phyloP scores from a whole-genome alignment of 2,113 vertebrate species.

The Lepus americanus region DNA sequence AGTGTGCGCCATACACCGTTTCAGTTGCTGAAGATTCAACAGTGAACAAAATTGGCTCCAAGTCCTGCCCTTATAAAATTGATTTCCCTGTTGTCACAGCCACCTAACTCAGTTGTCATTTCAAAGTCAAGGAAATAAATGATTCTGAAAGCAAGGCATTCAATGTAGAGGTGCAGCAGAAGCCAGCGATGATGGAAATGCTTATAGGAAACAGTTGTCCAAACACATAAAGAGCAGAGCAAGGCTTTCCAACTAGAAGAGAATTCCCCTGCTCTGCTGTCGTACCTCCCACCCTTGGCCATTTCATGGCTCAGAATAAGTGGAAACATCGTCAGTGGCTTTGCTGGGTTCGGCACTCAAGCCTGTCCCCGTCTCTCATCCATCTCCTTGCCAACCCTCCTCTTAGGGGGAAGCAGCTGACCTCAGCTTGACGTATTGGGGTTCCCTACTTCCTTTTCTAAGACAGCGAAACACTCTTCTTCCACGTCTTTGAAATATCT shows the following conservation, averaged over 20 bases:
- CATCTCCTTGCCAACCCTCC: background rate
- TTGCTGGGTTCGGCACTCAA: background rate
- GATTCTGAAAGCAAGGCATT: too few species aligned
- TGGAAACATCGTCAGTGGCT: too few species aligned
- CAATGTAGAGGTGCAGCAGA: too few species aligned
- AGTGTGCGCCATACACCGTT: background rate
- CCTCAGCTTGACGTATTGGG: background rate
- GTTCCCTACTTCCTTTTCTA: background rate
- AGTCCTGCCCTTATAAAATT: background rate
- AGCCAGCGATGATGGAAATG: too few species aligned
- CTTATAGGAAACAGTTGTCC: too few species aligned
- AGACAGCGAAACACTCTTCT: background rate
- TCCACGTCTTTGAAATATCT: background rate
- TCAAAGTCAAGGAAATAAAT: background rate
- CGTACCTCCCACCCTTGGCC: background rate
- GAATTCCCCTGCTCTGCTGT: background rate
- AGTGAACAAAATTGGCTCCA: background rate
- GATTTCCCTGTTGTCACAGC: background rate
- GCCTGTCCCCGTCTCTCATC: background rate
- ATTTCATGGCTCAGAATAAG: background rate
- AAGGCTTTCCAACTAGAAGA: background rate
- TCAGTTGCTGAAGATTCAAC: background rate
- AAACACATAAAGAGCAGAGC: too few species aligned
- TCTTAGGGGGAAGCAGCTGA: background rate
- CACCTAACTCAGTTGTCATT: background rate